Percentiles rank a stretch among this genome's conserved stretches.
Evolutionary conservation across 2,113 vertebrate species (phyloP).

Genomic region (Scartelaos histophorus): DNA sequence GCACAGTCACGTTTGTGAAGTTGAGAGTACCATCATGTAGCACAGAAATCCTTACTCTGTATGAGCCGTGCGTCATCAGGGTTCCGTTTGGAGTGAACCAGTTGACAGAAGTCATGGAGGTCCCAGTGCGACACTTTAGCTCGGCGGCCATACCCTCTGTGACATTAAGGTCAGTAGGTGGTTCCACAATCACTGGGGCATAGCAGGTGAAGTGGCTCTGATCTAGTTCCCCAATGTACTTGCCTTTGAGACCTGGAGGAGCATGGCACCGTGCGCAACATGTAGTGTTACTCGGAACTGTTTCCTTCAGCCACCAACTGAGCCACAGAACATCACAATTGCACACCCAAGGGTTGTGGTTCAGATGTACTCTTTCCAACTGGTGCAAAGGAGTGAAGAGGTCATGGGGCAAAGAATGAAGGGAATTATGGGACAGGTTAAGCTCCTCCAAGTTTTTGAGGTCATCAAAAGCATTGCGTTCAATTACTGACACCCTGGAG

Average conservation of each 20-base stretch:
- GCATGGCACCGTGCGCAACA: constrained; percentile 97
- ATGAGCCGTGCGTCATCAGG: constrained; percentile 96
- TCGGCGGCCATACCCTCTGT: constrained; percentile 97
- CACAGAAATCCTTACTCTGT: constrained; percentile 93
- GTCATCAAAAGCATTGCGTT: constrained; percentile 96
- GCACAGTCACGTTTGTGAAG: constrained; percentile 97
- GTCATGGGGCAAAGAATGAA: constrained; percentile 94
- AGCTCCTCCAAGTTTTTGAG: constrained; percentile 94
- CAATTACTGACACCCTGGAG: constrained; percentile 89
- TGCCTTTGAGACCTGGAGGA: constrained; percentile 85
- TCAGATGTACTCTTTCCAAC: constrained; percentile 92
- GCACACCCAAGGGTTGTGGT: constrained; percentile 98
- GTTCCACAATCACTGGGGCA: constrained; percentile 95
- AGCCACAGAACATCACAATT: constrained; percentile 97
- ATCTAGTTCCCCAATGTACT: constrained; percentile 92
- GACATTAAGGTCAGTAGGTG: constrained; percentile 94
- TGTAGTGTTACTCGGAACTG: constrained; percentile 94
- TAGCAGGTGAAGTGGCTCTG: constrained; percentile 96
- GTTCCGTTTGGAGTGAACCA: constrained; percentile 98
- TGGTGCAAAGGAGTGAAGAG: constrained; percentile 94
- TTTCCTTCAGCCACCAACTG: constrained; percentile 98
- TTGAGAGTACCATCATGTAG: constrained; percentile 95
- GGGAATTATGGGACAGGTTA: constrained; percentile 93
- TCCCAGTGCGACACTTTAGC: constrained; percentile 93
- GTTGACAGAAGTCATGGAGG: constrained; percentile 96